Percentiles rank a stretch among this genome's conserved stretches.
phyloP scores from a whole-genome alignment of 1,140 invertebrate species.

The Panulirus ornatus region DNA sequence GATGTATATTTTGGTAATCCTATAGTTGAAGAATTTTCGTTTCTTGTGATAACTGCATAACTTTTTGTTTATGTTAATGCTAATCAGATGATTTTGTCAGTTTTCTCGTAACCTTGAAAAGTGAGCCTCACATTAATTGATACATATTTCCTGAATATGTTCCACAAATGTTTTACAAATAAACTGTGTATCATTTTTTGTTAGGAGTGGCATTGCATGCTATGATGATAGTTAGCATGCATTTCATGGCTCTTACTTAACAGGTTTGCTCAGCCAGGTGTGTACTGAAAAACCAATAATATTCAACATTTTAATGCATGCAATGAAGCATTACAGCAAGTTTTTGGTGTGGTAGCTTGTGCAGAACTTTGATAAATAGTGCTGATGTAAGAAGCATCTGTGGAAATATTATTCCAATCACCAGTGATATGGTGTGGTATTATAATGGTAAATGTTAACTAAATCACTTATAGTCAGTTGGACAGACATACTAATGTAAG shows the following conservation, averaged over 20 bases:
- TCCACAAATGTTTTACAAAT: too few relatives aligned
- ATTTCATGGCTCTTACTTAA: neutral
- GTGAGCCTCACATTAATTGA: neutral
- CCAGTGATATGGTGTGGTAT: neutral
- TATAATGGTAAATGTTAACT: neutral
- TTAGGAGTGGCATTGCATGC: too few relatives aligned
- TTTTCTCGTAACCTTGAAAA: too few relatives aligned
- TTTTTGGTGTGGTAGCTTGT: neutral
- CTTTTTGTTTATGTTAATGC: too few relatives aligned
- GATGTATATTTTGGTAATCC: too few relatives aligned
- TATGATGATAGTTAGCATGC: neutral
- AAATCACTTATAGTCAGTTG: neutral
- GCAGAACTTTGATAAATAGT: neutral
- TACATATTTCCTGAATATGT: neutral
- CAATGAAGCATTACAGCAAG: neutral
- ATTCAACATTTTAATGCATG: neutral
- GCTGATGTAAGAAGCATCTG: neutral
- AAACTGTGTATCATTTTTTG: too few relatives aligned
- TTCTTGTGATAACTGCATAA: too few relatives aligned
- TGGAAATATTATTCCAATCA: neutral
- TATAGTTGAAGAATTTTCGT: too few relatives aligned
- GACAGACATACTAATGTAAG: neutral
- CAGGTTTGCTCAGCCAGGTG: neutral
- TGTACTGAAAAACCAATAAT: neutral
- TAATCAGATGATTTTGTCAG: too few relatives aligned